Conservation (phyloP, 2,888 invertebrate genomes). For the Entomobrya proxima region DNA sequence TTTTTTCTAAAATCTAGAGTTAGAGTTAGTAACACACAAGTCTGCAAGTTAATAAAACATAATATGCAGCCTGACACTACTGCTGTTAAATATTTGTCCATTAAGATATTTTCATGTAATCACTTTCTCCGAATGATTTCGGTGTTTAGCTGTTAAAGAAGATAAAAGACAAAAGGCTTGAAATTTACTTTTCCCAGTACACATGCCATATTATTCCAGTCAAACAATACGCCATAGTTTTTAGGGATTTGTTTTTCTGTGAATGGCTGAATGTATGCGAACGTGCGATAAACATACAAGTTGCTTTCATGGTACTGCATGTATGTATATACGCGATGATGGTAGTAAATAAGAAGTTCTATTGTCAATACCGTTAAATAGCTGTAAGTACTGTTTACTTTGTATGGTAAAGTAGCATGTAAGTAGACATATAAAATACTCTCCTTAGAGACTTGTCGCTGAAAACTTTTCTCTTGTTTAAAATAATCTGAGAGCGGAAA, state of each 20-base stretch:
- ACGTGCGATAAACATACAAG: constrained; percentile 52
- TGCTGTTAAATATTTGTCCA: constrained; percentile 14
- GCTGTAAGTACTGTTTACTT: no score
- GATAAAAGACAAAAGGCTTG: constrained; percentile 40
- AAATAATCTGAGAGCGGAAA: neutral
- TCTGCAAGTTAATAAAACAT: no score
- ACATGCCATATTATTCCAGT: constrained; percentile 3
- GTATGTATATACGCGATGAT: neutral
- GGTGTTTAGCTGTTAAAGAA: neutral
- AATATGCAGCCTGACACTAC: no score
- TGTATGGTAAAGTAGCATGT: no score
- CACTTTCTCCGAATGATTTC: constrained; percentile 2
- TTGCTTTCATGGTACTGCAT: neutral
- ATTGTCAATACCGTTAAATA: constrained; percentile 19
- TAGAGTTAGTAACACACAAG: no score
- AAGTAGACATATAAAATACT: constrained; percentile 17
- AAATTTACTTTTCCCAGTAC: constrained; percentile 56
- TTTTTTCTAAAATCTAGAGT: neutral
- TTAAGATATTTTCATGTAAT: neutral
- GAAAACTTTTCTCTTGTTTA: constrained; percentile 50
- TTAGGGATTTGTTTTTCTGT: constrained; percentile 59
- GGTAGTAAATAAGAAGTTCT: no score
- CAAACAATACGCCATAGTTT: constrained; percentile 33
- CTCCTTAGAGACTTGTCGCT: constrained; percentile 63
- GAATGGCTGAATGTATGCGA: constrained; percentile 59